phyloP scores from a whole-genome alignment of 1,140 invertebrate species.

The Sinonovacula constricta region DNA sequence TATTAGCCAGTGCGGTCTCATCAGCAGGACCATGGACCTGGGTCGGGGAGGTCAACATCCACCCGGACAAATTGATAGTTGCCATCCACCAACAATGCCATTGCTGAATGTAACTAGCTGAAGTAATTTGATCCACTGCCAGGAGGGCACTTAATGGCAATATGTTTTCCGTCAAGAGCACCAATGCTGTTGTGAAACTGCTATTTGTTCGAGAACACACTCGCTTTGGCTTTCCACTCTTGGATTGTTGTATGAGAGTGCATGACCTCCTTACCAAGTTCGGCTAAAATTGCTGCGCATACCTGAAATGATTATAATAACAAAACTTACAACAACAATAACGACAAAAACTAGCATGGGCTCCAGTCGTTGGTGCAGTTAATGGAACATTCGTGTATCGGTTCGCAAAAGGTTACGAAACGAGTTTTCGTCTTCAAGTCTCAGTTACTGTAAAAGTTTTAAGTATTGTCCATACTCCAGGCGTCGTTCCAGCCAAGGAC shows the following conservation, averaged over 20 bases:
- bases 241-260: not conserved
- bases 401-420: not conserved
- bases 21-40: no score
- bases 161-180: constrained; percentile 78
- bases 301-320: not conserved
- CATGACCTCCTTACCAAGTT: not conserved
- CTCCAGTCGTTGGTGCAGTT: not conserved
- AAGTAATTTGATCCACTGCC: constrained; percentile 67
- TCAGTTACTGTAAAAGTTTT: no score
- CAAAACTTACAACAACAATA: not conserved
- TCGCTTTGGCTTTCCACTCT: constrained; percentile 10
- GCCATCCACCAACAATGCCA: constrained; percentile 73
- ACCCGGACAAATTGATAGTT: constrained; percentile 73
- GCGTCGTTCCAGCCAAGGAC: no score
- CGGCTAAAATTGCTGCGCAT: not conserved
- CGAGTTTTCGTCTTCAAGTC: no score
- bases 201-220: constrained; percentile 61
- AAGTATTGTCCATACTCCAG: no score
- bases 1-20: no score
- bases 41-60: constrained; percentile 65
- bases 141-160: constrained; percentile 69
- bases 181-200: constrained; percentile 76
- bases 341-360: not conserved
- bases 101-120: constrained; percentile 73
- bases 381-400: constrained; percentile 1